A percentile compares a stretch with the other conserved stretches of the same genome.
Conservation (phyloP, 2,113 vertebrate genomes). For the Zosterops hypoxanthus region DNA sequence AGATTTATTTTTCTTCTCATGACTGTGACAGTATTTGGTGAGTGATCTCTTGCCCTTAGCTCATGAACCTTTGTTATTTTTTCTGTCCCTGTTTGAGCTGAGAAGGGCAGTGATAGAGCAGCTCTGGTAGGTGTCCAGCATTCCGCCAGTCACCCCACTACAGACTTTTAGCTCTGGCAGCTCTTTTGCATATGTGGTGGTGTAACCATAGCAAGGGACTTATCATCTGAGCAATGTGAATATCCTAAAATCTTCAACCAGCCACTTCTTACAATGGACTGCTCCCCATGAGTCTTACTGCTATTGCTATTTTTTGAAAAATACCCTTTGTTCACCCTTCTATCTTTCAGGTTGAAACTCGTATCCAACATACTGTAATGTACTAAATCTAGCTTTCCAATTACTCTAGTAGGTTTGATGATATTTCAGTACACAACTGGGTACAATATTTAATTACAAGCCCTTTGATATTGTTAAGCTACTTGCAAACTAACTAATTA, state of each 20-base stretch:
- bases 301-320: neutral
- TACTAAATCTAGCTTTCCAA: neutral
- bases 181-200: fast-evolving
- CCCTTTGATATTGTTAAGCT: conserved; percentile 3
- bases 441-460: neutral
- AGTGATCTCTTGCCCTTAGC: neutral
- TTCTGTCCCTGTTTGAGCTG: neutral
- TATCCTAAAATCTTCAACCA: neutral
- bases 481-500: neutral
- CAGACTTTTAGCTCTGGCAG: neutral
- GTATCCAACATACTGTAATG: fast-evolving
- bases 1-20: neutral
- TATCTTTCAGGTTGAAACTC: neutral
- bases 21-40: neutral
- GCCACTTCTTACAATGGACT: neutral
- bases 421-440: neutral
- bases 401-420: neutral
- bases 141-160: neutral
- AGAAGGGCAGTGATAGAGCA: neutral
- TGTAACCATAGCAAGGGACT: neutral
- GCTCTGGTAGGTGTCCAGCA: neutral
- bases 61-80: neutral
- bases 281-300: neutral
- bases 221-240: neutral
- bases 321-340: neutral